Evolutionary conservation across 2,113 vertebrate species (phyloP), one percentile per base, ranked within the genome.

Genomic region (Lepus europaeus): DNA sequence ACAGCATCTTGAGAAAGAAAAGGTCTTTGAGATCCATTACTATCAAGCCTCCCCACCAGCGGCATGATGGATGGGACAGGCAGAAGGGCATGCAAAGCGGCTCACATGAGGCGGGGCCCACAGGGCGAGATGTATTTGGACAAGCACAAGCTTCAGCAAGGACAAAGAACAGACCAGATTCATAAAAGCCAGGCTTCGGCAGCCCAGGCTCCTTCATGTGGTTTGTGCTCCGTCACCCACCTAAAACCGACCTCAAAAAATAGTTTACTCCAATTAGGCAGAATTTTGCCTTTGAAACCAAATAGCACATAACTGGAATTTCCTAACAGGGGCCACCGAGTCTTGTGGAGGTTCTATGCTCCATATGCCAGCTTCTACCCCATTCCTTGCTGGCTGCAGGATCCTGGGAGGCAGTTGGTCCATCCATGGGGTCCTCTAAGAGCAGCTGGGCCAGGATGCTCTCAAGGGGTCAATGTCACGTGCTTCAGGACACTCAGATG

Each of bases 251-350:
- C 90, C 89, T 96, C 74, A 92, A 92, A 91, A 87, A 92, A 84
- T 29, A 92, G 83, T 89, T 91, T 83, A 89, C 89, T 92, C 83
- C 94, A 95, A 81, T 97, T 89, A 93, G 0, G 5, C 36, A 95
- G 80, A 89, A 85, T 95, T 96, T 68, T 56, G 80, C 83, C 91
- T 97, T 93, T 96, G 95, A 96, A 96, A 96, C 29, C 74, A 93
- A 95, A 79, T 82, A 95, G 87, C 56, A 87, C 59, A 83, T 0
- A 29, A 77, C 39, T 93, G 53, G 70, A 86, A 89, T 96, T 96
- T 97, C 87, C 92, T 96, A 72, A 92, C 78, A 33, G 80, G 81
- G 79, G 13, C 63, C 86, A 45, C 0, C 7, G 31, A 90, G 66
- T 78, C 68, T 69, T 77, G 31, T 68, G 36, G 66, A 92, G 86